These are phyloP conservation scores for Podocnemis expansa DNA, from an alignment of 2,113 vertebrate species.

Conservation along the genomic window DNA sequence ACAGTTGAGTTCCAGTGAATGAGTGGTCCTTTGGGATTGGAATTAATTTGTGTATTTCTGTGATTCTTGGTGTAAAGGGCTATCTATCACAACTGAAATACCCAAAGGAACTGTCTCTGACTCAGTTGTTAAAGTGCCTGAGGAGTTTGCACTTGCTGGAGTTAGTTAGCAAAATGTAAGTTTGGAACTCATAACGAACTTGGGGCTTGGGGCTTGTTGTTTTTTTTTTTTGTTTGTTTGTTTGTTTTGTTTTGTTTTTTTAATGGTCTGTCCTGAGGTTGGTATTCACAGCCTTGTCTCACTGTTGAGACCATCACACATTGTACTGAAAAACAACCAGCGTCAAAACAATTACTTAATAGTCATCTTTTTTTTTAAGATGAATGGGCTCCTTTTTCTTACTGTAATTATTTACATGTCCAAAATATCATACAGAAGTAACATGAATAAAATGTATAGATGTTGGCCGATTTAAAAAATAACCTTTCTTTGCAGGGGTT, in stretches of 20 bases:
- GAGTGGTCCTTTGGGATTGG: neutral
- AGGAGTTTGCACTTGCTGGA: neutral
- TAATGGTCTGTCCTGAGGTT: neutral
- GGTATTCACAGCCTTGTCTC: neutral
- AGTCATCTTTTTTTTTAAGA: neutral
- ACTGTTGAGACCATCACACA: neutral
- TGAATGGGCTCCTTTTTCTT: rapidly evolving
- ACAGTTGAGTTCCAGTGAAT: neutral
- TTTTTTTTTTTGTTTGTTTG: no score
- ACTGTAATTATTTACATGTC: neutral
- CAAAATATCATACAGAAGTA: neutral
- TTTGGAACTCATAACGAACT: neutral
- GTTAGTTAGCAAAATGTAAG: neutral
- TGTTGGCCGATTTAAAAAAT: neutral
- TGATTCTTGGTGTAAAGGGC: neutral
- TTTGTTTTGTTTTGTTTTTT: neutral
- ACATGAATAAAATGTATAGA: neutral
- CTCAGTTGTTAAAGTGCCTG: neutral
- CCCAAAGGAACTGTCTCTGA: neutral
- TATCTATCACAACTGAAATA: neutral
- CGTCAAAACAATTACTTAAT: neutral
- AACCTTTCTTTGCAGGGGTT: no score
- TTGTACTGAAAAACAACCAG: neutral
- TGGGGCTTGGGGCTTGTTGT: no score
- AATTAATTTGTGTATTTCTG: neutral